Percentiles rank a stretch among this genome's conserved stretches.
phyloP scores from a whole-genome alignment of 64 coral and sea anemone species.

The Catalaphyllia jardinei region DNA sequence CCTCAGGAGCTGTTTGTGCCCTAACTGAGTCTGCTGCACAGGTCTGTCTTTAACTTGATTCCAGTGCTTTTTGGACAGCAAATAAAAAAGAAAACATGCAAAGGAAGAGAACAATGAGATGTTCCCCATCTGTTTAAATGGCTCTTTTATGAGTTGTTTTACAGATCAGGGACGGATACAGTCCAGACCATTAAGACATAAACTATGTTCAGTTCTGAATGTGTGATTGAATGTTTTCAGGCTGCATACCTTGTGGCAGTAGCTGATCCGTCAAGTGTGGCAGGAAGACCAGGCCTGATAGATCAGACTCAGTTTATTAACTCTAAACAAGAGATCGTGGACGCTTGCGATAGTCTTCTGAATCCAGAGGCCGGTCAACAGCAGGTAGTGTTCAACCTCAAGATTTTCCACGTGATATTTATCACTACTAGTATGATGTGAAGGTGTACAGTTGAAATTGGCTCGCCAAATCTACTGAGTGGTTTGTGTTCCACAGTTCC shows the following conservation, averaged over 20 bases:
- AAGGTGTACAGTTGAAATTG: no score
- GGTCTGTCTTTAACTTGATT: constrained; percentile 38
- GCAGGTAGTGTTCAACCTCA: constrained; percentile 41
- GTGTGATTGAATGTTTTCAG: constrained; percentile 5
- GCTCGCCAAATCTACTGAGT: no score
- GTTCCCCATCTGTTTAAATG: no score
- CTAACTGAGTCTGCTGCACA: constrained; percentile 95
- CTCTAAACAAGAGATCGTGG: constrained; percentile 90
- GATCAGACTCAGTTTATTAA: constrained; percentile 91
- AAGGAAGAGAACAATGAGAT: no score
- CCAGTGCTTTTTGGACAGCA: no score
- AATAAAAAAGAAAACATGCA: no score
- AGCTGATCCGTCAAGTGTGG: constrained; percentile 96
- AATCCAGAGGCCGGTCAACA: constrained; percentile 88
- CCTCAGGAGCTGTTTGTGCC: constrained; percentile 84
- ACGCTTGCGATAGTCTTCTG: constrained; percentile 82
- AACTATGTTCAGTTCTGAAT: background rate
- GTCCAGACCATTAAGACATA: background rate
- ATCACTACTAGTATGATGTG: no score
- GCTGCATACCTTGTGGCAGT: constrained; percentile 97
- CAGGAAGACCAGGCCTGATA: constrained; percentile 89
- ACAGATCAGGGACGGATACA: no score
- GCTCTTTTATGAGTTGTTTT: no score
- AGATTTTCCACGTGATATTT: background rate
- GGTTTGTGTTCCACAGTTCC: no score